Base-by-base conservation (phyloP, 2,888 invertebrate species). In the Drymonia ruficornis region DNA sequence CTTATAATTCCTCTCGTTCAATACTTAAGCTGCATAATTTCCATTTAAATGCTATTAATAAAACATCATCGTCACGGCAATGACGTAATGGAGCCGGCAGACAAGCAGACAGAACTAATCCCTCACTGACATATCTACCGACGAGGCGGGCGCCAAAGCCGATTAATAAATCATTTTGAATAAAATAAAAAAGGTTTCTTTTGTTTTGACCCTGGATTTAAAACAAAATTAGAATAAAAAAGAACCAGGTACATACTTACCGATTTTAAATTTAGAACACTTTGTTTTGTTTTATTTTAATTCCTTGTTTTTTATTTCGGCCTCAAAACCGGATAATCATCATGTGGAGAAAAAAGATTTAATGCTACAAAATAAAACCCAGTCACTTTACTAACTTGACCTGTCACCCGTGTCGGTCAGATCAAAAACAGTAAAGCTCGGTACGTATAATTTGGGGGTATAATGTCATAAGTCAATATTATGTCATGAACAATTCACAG, bases 111-210 rank as follows among this genome's bases (percentile, higher is more conserved):
- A 67, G 59, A 61, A 66, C 65, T 78, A 80, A 83, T 83, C 79
- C 70, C 60, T 75, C 77, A 74, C 76, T 74, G 79, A 81, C 82
- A 80, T 76, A 74, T 72, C 59, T 58, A 59, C 56, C 64, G 65
- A 53, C 67, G 59, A 63, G 65, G 51, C 67, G 58, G 70, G 65
- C 70, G 66, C 31, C 53, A 61, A 79, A 76, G 69, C 68, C 67
- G 80, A 80, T 81, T 79, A 80, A 82, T 83, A 80, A 81, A 83
- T 84, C 80, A 78, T 79, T 63, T 57, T 44, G 55, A 46, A 16
- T 31, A 13, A 49, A 63, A 53, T 55, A 55, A 54, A 42, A 42
- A 42, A 18, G 9, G 16, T 18, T 16, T 6, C 19, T 42, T 42
- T 42, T 42, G 9, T 18, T 42, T 42, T 18, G n/a, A 16, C 12